These are phyloP conservation scores for Sebastiscus albofasciatus DNA, from an alignment of 2,797 vertebrate species.

Conservation along the genomic window DNA sequence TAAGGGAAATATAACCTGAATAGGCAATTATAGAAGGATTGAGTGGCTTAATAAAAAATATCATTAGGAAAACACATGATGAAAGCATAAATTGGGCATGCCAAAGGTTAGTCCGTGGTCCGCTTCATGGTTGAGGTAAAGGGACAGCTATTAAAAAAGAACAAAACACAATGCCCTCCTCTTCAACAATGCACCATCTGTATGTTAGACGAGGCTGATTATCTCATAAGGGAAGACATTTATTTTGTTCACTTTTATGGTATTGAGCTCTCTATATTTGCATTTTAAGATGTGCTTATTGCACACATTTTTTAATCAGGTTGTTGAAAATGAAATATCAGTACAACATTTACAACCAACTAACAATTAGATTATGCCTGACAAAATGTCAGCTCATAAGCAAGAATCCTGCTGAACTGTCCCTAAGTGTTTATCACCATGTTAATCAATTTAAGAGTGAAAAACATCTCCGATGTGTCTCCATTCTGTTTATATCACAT, in stretches of 20 bases:
- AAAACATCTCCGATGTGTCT: slow-evolving; percentile 24
- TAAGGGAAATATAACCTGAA: not conserved
- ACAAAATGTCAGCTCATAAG: not conserved
- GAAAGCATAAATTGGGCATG: not conserved
- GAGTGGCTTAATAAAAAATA: not conserved
- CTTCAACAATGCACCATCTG: not conserved
- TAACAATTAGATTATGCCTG: slow-evolving; percentile 2
- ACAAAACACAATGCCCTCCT: not conserved
- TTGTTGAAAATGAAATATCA: not conserved
- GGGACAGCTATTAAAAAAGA: not conserved
- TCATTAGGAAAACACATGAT: not conserved
- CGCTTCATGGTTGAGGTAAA: not conserved
- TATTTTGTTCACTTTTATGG: not conserved
- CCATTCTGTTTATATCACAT: slow-evolving; percentile 53
- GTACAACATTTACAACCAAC: not conserved
- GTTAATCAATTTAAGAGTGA: slow-evolving; percentile 31
- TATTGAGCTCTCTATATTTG: not conserved
- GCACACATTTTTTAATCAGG: not conserved
- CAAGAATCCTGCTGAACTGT: not conserved
- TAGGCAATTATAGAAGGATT: not conserved
- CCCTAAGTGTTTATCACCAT: not conserved
- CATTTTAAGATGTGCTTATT: not conserved
- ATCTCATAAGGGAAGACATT: not conserved
- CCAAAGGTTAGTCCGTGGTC: not conserved
- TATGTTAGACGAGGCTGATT: not conserved